Percentiles rank a stretch among this genome's conserved stretches.
Conservation (phyloP, 2,888 invertebrate species). For the Cephalotes varians region DNA sequence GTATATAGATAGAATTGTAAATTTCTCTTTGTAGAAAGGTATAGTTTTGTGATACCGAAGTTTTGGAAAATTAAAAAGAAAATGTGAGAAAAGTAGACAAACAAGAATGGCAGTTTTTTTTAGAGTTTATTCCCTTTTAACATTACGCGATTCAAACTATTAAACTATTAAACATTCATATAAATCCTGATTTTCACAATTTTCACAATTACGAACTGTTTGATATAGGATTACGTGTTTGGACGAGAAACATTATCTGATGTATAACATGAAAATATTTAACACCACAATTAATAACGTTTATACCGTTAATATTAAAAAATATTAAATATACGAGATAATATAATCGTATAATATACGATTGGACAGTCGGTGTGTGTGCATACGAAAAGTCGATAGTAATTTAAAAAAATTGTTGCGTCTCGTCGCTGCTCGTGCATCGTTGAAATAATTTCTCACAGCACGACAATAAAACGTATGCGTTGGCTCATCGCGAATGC, state of each 20-base stretch:
- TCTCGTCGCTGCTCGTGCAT: not conserved
- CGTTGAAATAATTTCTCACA: constrained; percentile 5
- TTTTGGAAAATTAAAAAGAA: not conserved
- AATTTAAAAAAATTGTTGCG: not conserved
- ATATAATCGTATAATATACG: no score
- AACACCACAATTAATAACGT: not conserved
- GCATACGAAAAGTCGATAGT: not conserved
- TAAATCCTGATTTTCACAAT: not conserved
- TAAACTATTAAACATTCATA: not conserved
- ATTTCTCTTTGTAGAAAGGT: not conserved
- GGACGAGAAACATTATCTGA: not conserved
- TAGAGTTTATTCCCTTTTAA: not conserved
- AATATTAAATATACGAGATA: constrained; percentile 12
- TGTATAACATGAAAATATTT: not conserved
- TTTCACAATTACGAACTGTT: not conserved
- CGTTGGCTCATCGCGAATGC: not conserved
- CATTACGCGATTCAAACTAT: not conserved
- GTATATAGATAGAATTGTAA: not conserved
- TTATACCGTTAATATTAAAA: not conserved
- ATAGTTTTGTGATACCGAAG: not conserved
- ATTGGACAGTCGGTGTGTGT: not conserved
- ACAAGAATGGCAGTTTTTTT: not conserved
- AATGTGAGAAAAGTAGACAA: not conserved
- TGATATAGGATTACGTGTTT: not conserved
- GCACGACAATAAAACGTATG: not conserved